Evolutionary conservation across 2,797 vertebrate species (phyloP), one percentile per base, ranked within the genome.

Genomic region (Neoniphon sammara): DNA sequence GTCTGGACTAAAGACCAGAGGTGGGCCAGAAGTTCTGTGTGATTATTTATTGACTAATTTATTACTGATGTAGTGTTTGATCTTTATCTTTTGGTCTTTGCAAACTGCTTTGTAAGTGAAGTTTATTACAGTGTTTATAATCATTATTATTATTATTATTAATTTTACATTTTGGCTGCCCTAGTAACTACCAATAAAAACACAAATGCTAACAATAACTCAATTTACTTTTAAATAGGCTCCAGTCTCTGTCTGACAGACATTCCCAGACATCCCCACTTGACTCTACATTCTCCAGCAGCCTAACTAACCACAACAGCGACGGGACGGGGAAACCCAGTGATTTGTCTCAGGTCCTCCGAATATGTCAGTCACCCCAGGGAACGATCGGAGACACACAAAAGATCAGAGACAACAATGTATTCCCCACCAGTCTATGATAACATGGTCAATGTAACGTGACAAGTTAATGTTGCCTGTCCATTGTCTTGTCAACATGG

Each of bases 221-320:
- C 49, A 25, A 68, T 69, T 75, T 18, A 52, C 60, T 36, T 74
- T 71, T 31, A 31, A 39, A 44, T 63, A 66, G 30, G 8, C 56
- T 23, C 2, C 23, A 54, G 67, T 65, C 47, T 82, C 42, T 2
- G 11, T 67, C 68, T 87, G 58, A 18, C 63, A 86, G 81, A 62
- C 44, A 6, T 36, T 71, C 59, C 36, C 70, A 84, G 58, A 83
- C 67, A 75, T 68, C 77, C 21, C 64, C 70, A 72, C 78, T 81
- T 74, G 53, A 81, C 80, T 77, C 42, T 3, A 75, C 70, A 39
- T 77, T 73, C 59, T 78, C 36, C 63, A 44, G 52, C 58, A 47
- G 82, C 82, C 78, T 82, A 72, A 81, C 66, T 53, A 74, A 83
- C 80, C 80, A 78, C 79, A 82, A 66, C 72, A 78, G 73, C 71